Evolutionary conservation across 2,113 vertebrate species (phyloP).

Genomic region (Sclerurus mexicanus): DNA sequence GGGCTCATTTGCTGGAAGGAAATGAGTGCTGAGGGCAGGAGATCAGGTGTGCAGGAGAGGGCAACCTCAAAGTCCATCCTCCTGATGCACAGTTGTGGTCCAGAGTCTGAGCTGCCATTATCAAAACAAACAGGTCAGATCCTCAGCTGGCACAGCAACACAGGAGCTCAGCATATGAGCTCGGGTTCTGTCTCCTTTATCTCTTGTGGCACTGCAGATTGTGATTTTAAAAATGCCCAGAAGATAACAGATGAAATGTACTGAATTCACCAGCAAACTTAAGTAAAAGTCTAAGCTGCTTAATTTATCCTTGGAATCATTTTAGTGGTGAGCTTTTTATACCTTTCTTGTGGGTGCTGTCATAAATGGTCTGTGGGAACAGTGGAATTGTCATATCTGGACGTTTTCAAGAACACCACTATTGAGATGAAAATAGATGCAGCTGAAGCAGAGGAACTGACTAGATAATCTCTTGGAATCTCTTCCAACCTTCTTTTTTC

Average conservation of each 20-base stretch:
- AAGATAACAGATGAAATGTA: background rate
- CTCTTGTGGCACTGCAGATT: background rate
- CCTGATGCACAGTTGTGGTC: background rate
- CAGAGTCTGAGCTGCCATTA: background rate
- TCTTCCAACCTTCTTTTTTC: background rate
- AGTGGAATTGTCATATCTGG: background rate
- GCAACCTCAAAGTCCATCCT: background rate
- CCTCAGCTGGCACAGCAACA: background rate
- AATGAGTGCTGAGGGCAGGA: background rate
- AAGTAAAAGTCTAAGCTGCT: background rate
- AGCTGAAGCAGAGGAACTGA: background rate
- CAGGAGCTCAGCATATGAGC: background rate
- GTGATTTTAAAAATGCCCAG: background rate
- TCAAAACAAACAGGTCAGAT: background rate
- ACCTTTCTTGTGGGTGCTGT: constrained; percentile 11
- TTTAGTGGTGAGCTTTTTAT: constrained; percentile 7
- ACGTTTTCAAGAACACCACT: background rate
- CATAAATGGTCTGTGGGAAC: background rate
- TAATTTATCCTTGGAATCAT: background rate
- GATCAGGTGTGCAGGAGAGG: background rate
- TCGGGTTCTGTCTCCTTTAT: background rate
- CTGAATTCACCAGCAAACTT: background rate
- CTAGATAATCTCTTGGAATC: background rate
- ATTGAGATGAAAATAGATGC: background rate
- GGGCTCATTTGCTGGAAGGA: background rate